Conservation (phyloP, 1,140 invertebrate genomes). For the Glossosoma conforme region DNA sequence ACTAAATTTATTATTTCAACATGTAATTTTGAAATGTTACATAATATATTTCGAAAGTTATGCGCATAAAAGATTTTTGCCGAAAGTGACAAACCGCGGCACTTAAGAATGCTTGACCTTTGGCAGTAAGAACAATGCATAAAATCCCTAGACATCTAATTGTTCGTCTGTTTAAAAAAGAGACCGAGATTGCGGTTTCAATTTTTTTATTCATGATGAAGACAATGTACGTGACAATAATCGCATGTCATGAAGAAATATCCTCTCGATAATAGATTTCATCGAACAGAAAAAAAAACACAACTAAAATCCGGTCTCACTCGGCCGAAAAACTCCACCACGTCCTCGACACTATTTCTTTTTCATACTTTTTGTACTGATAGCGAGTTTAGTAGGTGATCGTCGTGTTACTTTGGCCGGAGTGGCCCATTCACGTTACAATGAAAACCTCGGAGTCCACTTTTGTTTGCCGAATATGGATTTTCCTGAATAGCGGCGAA, state of each 20-base stretch:
- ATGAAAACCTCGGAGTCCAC: neutral
- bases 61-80: too few species aligned
- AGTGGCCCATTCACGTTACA: constrained; percentile 2
- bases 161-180: too few species aligned
- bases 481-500: neutral
- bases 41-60: too few species aligned
- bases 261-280: neutral
- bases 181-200: too few species aligned
- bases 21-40: too few species aligned
- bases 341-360: constrained; percentile 2
- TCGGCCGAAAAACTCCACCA: constrained; percentile 1
- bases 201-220: too few species aligned
- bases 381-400: neutral
- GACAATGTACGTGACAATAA: constrained; percentile 2
- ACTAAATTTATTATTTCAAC: too few species aligned
- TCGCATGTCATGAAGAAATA: neutral
- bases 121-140: too few species aligned
- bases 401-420: neutral
- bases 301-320: neutral
- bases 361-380: neutral
- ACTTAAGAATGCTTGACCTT: too few species aligned
- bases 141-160: too few species aligned
- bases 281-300: neutral
- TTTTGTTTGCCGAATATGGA: neutral
- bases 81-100: too few species aligned